Evolutionary conservation across 2,113 vertebrate genomes (phyloP).

Genomic region (Marmota flaviventris): DNA sequence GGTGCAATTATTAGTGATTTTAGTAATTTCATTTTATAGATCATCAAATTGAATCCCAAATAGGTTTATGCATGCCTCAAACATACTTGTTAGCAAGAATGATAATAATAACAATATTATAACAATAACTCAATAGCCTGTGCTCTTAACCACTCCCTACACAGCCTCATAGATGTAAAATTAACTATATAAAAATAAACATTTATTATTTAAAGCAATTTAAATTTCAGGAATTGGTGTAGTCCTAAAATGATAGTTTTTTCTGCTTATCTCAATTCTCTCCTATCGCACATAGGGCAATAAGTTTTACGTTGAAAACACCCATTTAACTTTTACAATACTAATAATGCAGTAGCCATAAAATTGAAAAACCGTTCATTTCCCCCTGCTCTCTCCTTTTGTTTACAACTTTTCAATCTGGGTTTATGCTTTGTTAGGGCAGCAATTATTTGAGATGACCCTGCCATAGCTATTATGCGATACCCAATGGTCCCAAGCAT

Average conservation of each 20-base stretch:
- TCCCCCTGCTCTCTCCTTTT: conserved; percentile 41
- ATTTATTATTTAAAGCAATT: background rate
- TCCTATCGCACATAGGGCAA: background rate
- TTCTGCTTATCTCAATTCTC: conserved; percentile 50
- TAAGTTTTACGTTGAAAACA: conserved; percentile 46
- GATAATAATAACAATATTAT: background rate
- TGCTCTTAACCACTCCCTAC: background rate
- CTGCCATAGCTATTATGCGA: conserved; percentile 77
- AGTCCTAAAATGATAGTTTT: conserved; percentile 16
- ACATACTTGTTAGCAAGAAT: conserved; percentile 18
- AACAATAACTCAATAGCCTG: background rate
- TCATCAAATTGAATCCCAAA: conserved; percentile 41
- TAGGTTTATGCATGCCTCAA: background rate
- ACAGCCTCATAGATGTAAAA: background rate
- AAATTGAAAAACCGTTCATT: conserved; percentile 8
- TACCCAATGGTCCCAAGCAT: conserved; percentile 30
- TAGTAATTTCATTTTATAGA: conserved; percentile 58
- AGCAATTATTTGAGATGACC: conserved; percentile 84
- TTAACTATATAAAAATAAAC: background rate
- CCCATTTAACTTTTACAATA: conserved; percentile 58
- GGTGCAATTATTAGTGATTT: conserved; percentile 37
- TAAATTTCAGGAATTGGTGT: background rate
- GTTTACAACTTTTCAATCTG: conserved; percentile 69
- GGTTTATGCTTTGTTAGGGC: conserved; percentile 78
- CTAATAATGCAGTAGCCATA: conserved; percentile 37